A percentile compares a stretch with the other conserved stretches of the same genome.
phyloP scores from a whole-genome alignment of 2,797 vertebrate species.

The Setipinna tenuifilis region DNA sequence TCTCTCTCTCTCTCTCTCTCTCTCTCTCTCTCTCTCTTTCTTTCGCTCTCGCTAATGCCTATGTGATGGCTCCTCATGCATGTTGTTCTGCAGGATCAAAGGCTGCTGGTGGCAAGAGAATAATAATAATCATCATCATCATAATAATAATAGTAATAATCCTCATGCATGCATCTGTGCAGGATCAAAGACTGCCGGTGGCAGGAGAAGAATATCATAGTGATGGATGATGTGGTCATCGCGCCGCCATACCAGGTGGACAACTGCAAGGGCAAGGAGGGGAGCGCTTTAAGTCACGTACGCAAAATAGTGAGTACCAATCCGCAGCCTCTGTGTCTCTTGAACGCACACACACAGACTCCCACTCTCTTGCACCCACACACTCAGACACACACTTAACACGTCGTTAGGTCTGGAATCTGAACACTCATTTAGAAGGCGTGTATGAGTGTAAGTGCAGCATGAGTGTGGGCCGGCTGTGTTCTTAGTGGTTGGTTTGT shows the following conservation, averaged over 20 bases:
- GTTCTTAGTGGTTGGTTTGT: no score
- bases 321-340: not conserved
- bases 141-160: no score
- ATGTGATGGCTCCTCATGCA: no score
- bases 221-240: constrained; percentile 89
- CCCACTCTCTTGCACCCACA: not conserved
- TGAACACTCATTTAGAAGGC: no score
- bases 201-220: constrained; percentile 90
- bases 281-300: constrained; percentile 86
- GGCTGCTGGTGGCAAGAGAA: no score
- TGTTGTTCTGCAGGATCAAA: no score
- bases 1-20: no score
- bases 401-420: not conserved
- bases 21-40: not conserved
- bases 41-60: no score
- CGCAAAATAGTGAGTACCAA: constrained; percentile 86
- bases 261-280: constrained; percentile 90
- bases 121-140: no score
- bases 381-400: not conserved
- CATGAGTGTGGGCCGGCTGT: no score
- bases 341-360: no score
- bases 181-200: constrained; percentile 92
- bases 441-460: not conserved
- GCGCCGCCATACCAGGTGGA: constrained; percentile 87
- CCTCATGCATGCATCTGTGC: no score